phyloP scores from a whole-genome alignment of 2,797 vertebrate genomes.

The Sebastes matsubarae region DNA sequence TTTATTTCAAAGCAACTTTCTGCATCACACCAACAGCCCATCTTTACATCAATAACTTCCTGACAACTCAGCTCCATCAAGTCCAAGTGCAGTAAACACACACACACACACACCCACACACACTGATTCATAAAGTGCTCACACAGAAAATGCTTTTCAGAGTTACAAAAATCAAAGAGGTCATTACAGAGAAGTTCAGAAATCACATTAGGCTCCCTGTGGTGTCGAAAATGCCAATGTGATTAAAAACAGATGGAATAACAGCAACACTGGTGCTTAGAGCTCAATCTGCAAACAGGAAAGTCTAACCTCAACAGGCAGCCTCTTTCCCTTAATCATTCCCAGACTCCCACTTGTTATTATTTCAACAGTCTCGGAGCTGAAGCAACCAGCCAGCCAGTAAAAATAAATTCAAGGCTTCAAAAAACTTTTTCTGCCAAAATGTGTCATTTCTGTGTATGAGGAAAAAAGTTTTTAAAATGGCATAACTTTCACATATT shows the following conservation, averaged over 20 bases:
- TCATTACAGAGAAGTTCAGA: constrained; percentile 81
- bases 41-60: neutral
- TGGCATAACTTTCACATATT: neutral
- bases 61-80: constrained; percentile 6
- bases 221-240: constrained; percentile 86
- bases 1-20: neutral
- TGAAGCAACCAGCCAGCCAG: constrained; percentile 76
- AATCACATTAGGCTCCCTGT: constrained; percentile 83
- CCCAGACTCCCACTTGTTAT: constrained; percentile 89
- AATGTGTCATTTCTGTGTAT: constrained; percentile 44
- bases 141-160: constrained; percentile 58
- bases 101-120: neutral
- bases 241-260: constrained; percentile 93
- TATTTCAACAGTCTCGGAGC: constrained; percentile 81
- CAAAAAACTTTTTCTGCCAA: constrained; percentile 54
- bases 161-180: constrained; percentile 80
- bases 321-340: constrained; percentile 88
- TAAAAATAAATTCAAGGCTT: constrained; percentile 76
- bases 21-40: constrained; percentile 1
- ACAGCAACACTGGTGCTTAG: constrained; percentile 84
- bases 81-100: constrained; percentile 2
- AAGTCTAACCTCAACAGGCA: constrained; percentile 88
- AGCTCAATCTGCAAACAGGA: constrained; percentile 93
- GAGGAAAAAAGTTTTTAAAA: constrained; percentile 33
- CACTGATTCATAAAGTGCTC: constrained; percentile 36